These are phyloP conservation scores for Bombus confusus DNA, from an alignment of 1,140 invertebrate genomes.

Conservation along the genomic window DNA sequence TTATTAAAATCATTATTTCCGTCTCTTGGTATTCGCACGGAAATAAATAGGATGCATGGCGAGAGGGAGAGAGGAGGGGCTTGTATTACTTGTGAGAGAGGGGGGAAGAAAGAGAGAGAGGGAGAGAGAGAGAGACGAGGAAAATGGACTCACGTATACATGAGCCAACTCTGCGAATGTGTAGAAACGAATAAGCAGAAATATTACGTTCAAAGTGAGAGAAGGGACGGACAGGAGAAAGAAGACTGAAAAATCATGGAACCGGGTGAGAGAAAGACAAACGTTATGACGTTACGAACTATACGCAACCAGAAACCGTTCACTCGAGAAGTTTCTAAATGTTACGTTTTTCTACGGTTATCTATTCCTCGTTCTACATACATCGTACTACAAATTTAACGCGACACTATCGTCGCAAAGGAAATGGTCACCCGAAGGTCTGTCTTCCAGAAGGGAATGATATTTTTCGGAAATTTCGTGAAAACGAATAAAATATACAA, in stretches of 20 bases:
- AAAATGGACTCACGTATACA: conserved; percentile 57
- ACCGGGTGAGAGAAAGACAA: conserved; percentile 32
- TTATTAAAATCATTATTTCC: conserved; percentile 69
- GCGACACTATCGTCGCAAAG: neutral
- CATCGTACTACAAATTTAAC: neutral
- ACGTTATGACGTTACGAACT: conserved; percentile 55
- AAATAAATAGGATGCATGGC: conserved; percentile 63
- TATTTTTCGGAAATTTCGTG: neutral
- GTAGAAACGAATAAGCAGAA: conserved; percentile 65
- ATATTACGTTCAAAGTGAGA: conserved; percentile 59
- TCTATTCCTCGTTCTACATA: neutral
- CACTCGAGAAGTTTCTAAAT: conserved; percentile 1
- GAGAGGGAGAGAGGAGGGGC: neutral
- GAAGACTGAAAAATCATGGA: conserved; percentile 10
- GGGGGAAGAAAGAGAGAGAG: neutral
- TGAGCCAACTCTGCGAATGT: conserved; percentile 35
- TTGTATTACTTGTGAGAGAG: conserved; percentile 61
- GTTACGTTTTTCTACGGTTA: neutral
- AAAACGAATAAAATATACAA: neutral
- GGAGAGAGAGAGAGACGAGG: conserved; percentile 35
- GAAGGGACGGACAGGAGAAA: conserved; percentile 20
- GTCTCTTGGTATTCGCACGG: conserved; percentile 52
- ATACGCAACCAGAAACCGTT: conserved; percentile 31
- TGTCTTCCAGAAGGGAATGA: neutral
- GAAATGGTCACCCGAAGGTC: neutral